Base-by-base conservation (phyloP, 2,113 vertebrate species). In the Axis porcinus region DNA sequence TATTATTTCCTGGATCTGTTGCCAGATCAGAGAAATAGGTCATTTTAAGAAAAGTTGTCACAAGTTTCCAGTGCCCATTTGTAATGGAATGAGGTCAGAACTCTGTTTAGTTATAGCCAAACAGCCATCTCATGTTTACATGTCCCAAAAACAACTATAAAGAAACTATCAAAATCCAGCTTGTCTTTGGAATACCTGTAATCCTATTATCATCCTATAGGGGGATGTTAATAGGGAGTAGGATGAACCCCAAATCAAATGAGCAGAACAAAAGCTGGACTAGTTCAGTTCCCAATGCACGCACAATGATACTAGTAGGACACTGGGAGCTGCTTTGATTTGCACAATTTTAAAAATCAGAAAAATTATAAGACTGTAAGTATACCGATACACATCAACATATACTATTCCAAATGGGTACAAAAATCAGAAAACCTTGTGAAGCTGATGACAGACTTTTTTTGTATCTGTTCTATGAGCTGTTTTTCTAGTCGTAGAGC, bases 161-260 rank as follows among this genome's bases (percentile, higher is more conserved):
- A 96, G 36, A 94, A 91, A 93, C 54, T 47, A 93, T 45, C n/a
- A 78, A 95, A 92, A 74, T 86, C 30, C 33, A 92, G 43, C 7
- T 50, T 95, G 33, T 17, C 54, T 93, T 52, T 79, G 21, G 19
- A 96, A 64, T 94, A 96, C 43, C 40, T 81, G 33, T 43, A 25
- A 85, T 67, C 12, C 55, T 36, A 94, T 12, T 25, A 87, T 54
- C 62, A 89, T 25, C 89, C 36, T 50, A 64, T 62, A 95, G 13
- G 28, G 40, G 3, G 16, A 86, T 86, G 30, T 76, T 90, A 94
- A 58, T 27, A 16, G 43, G 15, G 27, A 92, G 8, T 27, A 90
- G 21, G 9, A 13, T 62, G n/a, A 27, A 28, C n/a, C 12, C 45
- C 60, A 76, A 87, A 57, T 86, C 54, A 91, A 95, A 50, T 54